phyloP scores from a whole-genome alignment of 1,140 invertebrate genomes.

The Drosophila mauritiana region DNA sequence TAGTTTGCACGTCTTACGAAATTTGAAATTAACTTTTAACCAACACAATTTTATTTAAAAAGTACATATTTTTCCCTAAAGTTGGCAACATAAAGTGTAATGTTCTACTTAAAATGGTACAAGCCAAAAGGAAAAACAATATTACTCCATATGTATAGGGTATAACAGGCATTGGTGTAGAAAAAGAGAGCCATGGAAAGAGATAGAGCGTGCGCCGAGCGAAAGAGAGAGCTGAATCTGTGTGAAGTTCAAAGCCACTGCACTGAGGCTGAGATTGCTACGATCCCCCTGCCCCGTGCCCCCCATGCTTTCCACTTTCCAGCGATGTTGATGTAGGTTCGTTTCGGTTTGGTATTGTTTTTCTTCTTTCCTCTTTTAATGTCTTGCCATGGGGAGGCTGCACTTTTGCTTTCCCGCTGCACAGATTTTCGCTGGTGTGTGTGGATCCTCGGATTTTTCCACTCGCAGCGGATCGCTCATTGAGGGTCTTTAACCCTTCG shows the following conservation, averaged over 20 bases:
- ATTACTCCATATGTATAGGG: background rate
- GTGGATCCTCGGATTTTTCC: constrained; percentile 75
- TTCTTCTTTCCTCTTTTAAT: constrained; percentile 10
- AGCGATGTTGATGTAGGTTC: constrained; percentile 75
- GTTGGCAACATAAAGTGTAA: too few species aligned
- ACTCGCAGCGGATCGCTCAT: constrained; percentile 64
- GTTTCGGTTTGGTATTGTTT: constrained; percentile 38
- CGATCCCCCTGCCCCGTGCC: constrained; percentile 13
- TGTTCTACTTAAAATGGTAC: too few species aligned
- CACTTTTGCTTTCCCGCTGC: constrained; percentile 81
- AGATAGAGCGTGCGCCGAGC: constrained; percentile 2
- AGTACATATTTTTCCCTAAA: too few species aligned
- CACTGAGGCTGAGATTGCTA: constrained; percentile 52
- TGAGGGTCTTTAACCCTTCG: constrained; percentile 83
- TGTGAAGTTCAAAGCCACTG: constrained; percentile 82
- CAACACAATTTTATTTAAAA: too few species aligned
- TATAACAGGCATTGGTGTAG: constrained; percentile 5
- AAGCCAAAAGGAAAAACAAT: too few species aligned
- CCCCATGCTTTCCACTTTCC: constrained; percentile 14
- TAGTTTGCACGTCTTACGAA: too few species aligned
- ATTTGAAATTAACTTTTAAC: too few species aligned
- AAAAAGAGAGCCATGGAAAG: constrained; percentile 36
- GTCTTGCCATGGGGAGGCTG: constrained; percentile 44
- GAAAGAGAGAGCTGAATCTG: constrained; percentile 50
- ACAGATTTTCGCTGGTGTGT: constrained; percentile 55